Conservation (phyloP, 1,140 invertebrate genomes). For the Trachymyrmex septentrionalis region DNA sequence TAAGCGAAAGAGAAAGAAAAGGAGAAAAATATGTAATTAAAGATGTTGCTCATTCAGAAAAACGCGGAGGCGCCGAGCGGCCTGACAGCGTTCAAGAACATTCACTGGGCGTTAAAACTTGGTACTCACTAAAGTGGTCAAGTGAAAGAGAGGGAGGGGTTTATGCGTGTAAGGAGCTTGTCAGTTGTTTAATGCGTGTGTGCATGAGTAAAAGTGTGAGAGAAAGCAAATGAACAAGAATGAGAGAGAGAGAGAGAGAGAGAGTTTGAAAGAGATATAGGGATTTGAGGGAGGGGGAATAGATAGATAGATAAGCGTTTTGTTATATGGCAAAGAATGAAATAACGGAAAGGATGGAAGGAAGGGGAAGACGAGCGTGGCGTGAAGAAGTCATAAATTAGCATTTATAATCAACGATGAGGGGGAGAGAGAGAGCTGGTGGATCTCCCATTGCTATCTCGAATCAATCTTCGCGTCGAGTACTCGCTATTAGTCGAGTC, state of each 20-base stretch:
- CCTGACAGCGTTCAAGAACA: constrained; percentile 61
- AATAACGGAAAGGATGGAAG: neutral
- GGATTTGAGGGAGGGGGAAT: neutral
- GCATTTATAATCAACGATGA: constrained; percentile 78
- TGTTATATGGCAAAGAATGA: constrained; percentile 44
- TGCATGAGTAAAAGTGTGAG: constrained; percentile 39
- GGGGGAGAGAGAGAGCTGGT: constrained; percentile 36
- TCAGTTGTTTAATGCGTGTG: constrained; percentile 34
- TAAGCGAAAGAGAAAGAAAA: neutral
- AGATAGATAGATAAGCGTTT: constrained; percentile 58
- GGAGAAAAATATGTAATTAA: constrained; percentile 68
- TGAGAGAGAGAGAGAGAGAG: constrained; percentile 40
- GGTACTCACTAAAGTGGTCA: constrained; percentile 58
- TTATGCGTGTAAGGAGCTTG: constrained; percentile 22
- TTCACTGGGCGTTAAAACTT: constrained; percentile 48
- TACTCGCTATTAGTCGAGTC: constrained; percentile 75
- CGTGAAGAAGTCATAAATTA: constrained; percentile 81
- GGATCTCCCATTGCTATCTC: constrained; percentile 72
- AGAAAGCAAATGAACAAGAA: constrained; percentile 7
- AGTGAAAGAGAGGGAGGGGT: constrained; percentile 8
- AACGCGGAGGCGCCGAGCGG: constrained; percentile 75
- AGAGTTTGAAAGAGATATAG: neutral
- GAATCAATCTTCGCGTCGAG: constrained; percentile 76
- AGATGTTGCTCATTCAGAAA: constrained; percentile 76
- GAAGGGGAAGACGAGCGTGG: constrained; percentile 59